Evolutionary conservation across 2,113 vertebrate genomes (phyloP).

Genomic region (Notechis scutatus): DNA sequence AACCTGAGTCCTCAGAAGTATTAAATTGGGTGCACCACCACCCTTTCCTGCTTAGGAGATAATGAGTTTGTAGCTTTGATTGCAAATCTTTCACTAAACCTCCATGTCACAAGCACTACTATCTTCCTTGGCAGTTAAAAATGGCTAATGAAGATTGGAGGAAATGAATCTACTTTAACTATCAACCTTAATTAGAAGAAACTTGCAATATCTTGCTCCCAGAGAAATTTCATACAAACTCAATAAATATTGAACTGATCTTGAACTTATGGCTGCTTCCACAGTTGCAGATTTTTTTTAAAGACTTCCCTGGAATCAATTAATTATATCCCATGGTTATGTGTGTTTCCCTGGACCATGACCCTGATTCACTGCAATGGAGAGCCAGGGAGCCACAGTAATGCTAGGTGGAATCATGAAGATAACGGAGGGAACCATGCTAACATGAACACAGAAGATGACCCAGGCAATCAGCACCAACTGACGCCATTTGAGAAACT

Average conservation of each 20-base stretch:
- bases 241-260: constrained; percentile 14
- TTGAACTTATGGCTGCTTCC: constrained; percentile 5
- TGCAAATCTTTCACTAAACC: constrained; percentile 30
- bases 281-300: neutral
- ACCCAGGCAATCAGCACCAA: constrained; percentile 69
- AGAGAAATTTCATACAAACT: neutral
- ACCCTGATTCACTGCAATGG: constrained; percentile 80
- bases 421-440: constrained; percentile 77
- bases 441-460: constrained; percentile 68
- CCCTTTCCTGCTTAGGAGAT: neutral
- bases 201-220: neutral
- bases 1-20: neutral
- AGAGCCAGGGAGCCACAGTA: constrained; percentile 62
- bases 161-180: constrained; percentile 5
- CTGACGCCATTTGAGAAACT: constrained; percentile 89
- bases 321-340: constrained; percentile 67
- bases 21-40: constrained; percentile 1
- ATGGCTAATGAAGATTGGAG: neutral
- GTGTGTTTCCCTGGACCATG: constrained; percentile 76
- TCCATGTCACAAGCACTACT: neutral
- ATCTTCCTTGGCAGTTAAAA: neutral
- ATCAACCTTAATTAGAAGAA: constrained; percentile 8
- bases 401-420: constrained; percentile 74
- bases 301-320: constrained; percentile 5
- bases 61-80: constrained; percentile 30